These are phyloP conservation scores for Nomada ferruginata DNA, from an alignment of 2,888 invertebrate genomes.

Conservation along the genomic window DNA sequence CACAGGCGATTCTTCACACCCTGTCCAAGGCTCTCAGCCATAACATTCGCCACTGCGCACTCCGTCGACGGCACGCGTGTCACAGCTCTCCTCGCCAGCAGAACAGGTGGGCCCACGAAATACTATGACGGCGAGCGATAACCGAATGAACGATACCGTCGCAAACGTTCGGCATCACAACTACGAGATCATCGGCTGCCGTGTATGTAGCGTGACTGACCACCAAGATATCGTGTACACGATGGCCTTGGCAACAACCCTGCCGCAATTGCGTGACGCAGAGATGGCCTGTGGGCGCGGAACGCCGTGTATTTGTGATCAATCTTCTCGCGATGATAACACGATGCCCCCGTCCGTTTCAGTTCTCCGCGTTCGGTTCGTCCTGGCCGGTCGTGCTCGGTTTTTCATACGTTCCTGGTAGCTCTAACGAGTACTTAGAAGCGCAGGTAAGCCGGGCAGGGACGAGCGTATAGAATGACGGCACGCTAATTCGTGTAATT, in stretches of 20 bases:
- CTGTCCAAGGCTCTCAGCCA: constrained; percentile 33
- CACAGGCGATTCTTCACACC: constrained; percentile 41
- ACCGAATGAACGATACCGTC: constrained; percentile 1
- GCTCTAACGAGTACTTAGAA: background rate
- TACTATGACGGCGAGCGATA: background rate
- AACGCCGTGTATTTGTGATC: constrained; percentile 33
- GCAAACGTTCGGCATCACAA: background rate
- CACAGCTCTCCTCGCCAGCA: background rate
- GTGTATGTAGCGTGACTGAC: constrained; percentile 47
- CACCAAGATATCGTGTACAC: constrained; percentile 29
- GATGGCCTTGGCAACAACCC: constrained; percentile 66
- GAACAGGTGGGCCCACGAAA: constrained; percentile 3
- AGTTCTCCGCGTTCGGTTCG: background rate
- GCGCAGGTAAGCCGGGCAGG: too few relatives aligned
- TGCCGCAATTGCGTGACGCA: constrained; percentile 60
- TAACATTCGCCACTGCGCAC: constrained; percentile 52
- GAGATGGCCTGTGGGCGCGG: constrained; percentile 33
- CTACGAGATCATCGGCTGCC: constrained; percentile 37
- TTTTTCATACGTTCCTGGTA: background rate
- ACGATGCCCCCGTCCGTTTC: constrained; percentile 10
- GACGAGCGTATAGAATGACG: too few relatives aligned
- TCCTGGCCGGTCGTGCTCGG: too few relatives aligned
- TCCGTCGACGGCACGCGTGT: constrained; percentile 19
- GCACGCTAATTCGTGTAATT: too few relatives aligned
- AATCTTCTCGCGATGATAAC: constrained; percentile 32